phyloP scores from a whole-genome alignment of 1,140 invertebrate species.

The Nymphalis io region DNA sequence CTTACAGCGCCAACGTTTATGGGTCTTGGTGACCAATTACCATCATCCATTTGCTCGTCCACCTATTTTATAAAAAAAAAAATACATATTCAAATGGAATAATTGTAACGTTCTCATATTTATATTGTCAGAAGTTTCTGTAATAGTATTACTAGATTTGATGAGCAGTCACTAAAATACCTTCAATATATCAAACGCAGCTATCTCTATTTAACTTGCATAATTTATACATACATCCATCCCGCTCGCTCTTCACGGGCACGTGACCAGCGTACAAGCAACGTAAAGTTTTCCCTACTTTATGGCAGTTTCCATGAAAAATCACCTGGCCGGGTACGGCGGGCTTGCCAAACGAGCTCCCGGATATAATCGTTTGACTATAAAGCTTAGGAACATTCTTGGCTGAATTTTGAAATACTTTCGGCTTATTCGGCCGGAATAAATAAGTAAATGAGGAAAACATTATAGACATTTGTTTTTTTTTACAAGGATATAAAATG shows the following conservation, averaged over 20 bases:
- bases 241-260: conserved; percentile 23
- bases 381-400: conserved; percentile 29
- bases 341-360: conserved; percentile 42
- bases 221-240: conserved; percentile 11
- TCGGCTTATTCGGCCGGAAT: conserved; percentile 4
- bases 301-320: conserved; percentile 49
- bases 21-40: no score
- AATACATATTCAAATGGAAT: no score
- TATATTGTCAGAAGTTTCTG: not conserved
- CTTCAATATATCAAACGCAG: conserved; percentile 32
- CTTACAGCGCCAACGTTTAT: no score
- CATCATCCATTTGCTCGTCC: no score
- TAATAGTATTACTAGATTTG: conserved; percentile 15
- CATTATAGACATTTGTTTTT: not conserved
- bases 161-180: conserved; percentile 28
- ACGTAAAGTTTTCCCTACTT: conserved; percentile 45
- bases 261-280: conserved; percentile 46
- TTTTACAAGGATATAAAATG: not conserved
- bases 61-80: no score
- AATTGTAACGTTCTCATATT: not conserved
- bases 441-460: conserved; percentile 5
- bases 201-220: conserved; percentile 17
- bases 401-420: conserved; percentile 20
- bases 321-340: conserved; percentile 42
- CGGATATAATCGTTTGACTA: conserved; percentile 33